Base-by-base conservation (phyloP, 2,888 invertebrate species). In the Dilophus febrilis region DNA sequence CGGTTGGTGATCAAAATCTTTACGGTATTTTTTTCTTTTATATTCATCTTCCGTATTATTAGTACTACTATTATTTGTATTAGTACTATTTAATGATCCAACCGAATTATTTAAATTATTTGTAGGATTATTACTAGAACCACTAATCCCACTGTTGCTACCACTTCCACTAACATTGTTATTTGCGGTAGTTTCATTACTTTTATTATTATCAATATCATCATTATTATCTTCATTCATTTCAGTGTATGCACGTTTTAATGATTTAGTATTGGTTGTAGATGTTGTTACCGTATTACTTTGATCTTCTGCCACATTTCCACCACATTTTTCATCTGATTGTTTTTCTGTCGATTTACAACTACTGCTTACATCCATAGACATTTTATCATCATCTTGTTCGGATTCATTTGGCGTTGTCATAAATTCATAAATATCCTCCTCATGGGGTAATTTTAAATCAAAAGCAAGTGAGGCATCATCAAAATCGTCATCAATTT, bases 21-120 rank as follows among this genome's bases (percentile, higher is more conserved):
- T 84, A n/a, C 77, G 68, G 6, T 10, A 17, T 57, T 82, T 76
- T 56, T 84, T 84, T 40, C 76, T 70, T 47, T 77, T 76, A 30
- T 66, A 68, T 40, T 77, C 77, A 13, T 80, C 78, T 48, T 86
- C 85, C 22, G 64, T 64, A 26, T 18, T 67, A 12, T 11, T 37
- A 33, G 4, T 22, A 8, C 22, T 22, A 8, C 8, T 22, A 8
- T 4, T 22, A 22, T 22, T 8, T 22, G 22, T 22, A 22, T 6
- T 22, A 22, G 5, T 22, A 22, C 22, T 22, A 22, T 4, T 22
- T 22, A 22, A 4, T 22, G 22, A 4, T 22, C 4, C 22, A 6
- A 22, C 22, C n/a, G n/a, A n/a, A n/a, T n/a, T n/a, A n/a, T n/a
- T 6, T 22, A 22, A 6, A 22, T 4, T 22, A 22, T 22, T 22